phyloP scores from a whole-genome alignment of 2,888 invertebrate genomes.

The Iselma pallidipennis region DNA sequence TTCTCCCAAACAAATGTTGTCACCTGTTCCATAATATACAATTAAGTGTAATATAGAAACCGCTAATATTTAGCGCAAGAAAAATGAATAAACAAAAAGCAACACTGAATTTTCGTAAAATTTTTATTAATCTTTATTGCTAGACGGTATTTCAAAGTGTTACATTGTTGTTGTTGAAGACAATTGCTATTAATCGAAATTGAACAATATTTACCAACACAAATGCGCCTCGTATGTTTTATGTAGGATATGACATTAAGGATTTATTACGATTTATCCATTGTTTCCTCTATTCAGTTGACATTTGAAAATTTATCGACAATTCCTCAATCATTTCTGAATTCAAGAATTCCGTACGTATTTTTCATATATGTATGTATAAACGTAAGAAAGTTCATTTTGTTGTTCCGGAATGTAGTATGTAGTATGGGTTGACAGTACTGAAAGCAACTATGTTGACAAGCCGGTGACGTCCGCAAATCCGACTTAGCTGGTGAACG shows the following conservation, averaged over 20 bases:
- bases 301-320: neutral
- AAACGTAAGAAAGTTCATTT: conserved; percentile 26
- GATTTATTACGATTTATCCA: neutral
- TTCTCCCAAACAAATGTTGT: neutral
- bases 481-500: conserved; percentile 37
- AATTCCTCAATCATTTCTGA: conserved; percentile 1
- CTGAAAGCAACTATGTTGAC: conserved; percentile 38
- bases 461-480: conserved; percentile 39
- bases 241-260: conserved; percentile 11
- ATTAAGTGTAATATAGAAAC: too few species aligned
- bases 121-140: too few species aligned
- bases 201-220: conserved; percentile 17
- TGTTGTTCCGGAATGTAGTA: conserved; percentile 23
- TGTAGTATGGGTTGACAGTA: conserved; percentile 37
- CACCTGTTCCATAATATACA: neutral
- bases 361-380: too few species aligned
- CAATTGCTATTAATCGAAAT: conserved; percentile 18
- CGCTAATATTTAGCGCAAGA: too few species aligned
- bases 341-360: conserved; percentile 20
- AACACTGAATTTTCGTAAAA: too few species aligned
- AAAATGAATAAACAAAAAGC: too few species aligned
- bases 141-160: conserved; percentile 6
- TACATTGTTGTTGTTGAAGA: conserved; percentile 8
- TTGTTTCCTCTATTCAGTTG: neutral
- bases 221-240: conserved; percentile 17